These are phyloP conservation scores for Phycodurus eques DNA, from an alignment of 2,113 vertebrate genomes.

Conservation along the genomic window DNA sequence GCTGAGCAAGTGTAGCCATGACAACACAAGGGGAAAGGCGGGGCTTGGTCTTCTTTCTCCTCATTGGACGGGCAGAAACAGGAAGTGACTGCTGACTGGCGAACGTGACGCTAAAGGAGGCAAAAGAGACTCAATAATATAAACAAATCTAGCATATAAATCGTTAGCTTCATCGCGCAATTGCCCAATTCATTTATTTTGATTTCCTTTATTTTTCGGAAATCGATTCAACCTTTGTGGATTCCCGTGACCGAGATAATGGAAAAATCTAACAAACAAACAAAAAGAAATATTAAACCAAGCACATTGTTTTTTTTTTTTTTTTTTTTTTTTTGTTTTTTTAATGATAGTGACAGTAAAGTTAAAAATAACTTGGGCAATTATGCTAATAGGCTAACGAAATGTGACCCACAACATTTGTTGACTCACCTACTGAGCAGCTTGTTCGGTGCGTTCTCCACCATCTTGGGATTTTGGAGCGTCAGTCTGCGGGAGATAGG, in stretches of 20 bases:
- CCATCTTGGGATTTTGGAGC: constrained; percentile 30
- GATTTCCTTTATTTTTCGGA: no score
- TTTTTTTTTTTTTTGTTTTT: no score
- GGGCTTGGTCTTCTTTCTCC: constrained; percentile 13
- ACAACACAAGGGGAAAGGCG: constrained; percentile 2
- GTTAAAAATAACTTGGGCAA: neutral
- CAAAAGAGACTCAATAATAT: neutral
- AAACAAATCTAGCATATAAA: no score
- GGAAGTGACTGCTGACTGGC: constrained; percentile 22
- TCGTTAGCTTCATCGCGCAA: no score
- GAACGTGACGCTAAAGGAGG: neutral
- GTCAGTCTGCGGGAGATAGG: constrained; percentile 27
- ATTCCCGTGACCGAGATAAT: no score
- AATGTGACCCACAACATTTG: neutral
- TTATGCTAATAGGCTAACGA: neutral
- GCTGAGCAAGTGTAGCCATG: constrained; percentile 14
- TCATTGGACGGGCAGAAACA: constrained; percentile 15
- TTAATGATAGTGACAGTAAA: neutral
- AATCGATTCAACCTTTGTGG: no score
- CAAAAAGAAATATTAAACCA: neutral
- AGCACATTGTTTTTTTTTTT: no score
- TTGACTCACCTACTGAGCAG: constrained; percentile 50
- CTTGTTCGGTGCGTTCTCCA: constrained; percentile 34
- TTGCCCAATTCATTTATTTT: no score
- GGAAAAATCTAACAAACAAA: no score